These are phyloP conservation scores for Candoia aspera DNA, from an alignment of 2,113 vertebrate species.

Conservation along the genomic window DNA sequence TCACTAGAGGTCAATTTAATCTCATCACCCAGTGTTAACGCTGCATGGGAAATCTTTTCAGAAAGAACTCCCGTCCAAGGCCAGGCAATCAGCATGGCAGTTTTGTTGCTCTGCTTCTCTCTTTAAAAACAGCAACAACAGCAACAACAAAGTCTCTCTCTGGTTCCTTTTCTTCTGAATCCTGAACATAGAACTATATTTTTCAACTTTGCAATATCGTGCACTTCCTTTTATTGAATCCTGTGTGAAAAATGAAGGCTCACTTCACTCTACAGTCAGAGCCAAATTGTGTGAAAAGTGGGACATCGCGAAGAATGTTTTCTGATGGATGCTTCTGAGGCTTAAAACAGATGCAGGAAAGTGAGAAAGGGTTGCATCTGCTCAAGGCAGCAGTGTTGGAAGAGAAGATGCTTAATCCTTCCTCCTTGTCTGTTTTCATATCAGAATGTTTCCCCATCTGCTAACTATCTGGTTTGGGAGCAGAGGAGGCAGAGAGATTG, in stretches of 20 bases:
- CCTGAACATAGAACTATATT: not conserved
- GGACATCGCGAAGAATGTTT: not conserved
- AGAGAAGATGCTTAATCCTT: not conserved
- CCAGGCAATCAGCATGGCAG: slow-evolving; percentile 20
- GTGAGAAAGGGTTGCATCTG: not conserved
- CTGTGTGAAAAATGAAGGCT: not conserved
- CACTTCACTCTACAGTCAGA: not conserved
- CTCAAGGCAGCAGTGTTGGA: not conserved
- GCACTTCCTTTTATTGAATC: no score
- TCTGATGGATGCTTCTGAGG: not conserved
- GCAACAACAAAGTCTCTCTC: not conserved
- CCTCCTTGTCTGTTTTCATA: not conserved
- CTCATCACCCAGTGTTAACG: slow-evolving; percentile 51
- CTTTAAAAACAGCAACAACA: not conserved
- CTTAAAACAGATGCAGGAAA: not conserved
- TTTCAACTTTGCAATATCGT: not conserved
- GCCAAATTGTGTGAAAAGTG: not conserved
- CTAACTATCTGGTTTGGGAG: not conserved
- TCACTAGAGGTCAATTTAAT: slow-evolving; percentile 62
- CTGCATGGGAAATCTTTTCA: slow-evolving; percentile 27
- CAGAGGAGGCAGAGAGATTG: not conserved
- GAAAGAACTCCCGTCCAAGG: slow-evolving; percentile 18
- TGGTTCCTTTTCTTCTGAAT: not conserved
- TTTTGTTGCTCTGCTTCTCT: not conserved
- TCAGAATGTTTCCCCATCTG: not conserved